These are phyloP conservation scores for Promerops cafer DNA, from an alignment of 2,113 vertebrate species.

Conservation along the genomic window DNA sequence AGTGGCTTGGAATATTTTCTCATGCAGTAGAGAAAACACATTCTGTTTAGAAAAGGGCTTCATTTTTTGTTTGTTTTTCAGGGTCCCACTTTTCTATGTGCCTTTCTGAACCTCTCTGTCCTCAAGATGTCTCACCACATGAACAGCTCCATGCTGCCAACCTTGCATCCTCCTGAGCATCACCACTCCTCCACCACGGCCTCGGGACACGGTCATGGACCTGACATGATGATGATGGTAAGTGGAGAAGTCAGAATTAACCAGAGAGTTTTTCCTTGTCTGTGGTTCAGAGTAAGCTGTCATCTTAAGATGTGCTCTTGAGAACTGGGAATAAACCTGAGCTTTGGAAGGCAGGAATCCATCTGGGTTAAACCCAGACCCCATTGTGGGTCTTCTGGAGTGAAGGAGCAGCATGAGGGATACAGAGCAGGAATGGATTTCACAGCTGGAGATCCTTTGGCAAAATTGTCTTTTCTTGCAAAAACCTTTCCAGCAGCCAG, in stretches of 20 bases:
- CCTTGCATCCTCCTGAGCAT: conserved; percentile 42
- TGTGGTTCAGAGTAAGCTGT: neutral
- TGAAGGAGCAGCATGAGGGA: neutral
- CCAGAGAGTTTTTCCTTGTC: neutral
- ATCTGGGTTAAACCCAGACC: neutral
- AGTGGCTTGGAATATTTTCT: neutral
- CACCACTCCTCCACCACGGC: conserved; percentile 42
- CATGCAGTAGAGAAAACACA: neutral
- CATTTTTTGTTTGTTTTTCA: neutral
- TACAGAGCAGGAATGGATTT: neutral
- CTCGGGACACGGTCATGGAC: conserved; percentile 9
- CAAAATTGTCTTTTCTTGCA: neutral
- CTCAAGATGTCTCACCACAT: conserved; percentile 41
- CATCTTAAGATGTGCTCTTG: neutral
- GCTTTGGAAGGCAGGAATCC: neutral
- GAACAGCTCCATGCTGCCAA: neutral
- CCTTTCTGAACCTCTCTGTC: neutral
- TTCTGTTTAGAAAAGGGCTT: neutral
- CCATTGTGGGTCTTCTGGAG: neutral
- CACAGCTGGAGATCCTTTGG: neutral
- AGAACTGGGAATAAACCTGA: neutral
- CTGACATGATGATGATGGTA: conserved; percentile 74
- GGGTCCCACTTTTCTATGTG: neutral
- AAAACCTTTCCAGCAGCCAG: neutral
- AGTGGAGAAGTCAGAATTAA: conserved; percentile 15